These are phyloP conservation scores for Oenanthe melanoleuca DNA, from an alignment of 2,113 vertebrate species.

Conservation along the genomic window DNA sequence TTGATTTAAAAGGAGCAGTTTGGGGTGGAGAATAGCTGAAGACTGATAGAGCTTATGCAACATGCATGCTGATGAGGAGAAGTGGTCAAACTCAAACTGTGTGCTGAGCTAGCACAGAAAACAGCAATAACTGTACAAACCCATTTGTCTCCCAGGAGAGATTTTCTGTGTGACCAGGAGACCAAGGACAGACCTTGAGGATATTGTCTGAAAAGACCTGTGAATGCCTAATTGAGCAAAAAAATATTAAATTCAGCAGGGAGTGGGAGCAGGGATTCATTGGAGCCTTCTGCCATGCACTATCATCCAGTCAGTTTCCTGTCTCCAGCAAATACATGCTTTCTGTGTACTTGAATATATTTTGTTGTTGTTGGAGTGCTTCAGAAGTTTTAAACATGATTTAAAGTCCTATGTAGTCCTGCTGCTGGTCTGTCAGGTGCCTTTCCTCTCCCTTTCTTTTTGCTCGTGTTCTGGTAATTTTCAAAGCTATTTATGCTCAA, in stretches of 20 bases:
- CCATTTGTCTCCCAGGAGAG: constrained; percentile 24
- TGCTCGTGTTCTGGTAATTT: background rate
- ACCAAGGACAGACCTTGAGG: constrained; percentile 29
- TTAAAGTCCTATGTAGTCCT: background rate
- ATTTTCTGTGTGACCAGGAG: background rate
- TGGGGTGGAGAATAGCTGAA: background rate
- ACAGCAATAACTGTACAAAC: background rate
- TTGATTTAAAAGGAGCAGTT: background rate
- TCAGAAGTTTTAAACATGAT: background rate
- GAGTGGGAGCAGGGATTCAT: background rate
- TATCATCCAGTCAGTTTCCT: background rate
- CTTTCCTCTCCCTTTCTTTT: background rate
- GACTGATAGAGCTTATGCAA: background rate
- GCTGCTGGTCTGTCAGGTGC: background rate
- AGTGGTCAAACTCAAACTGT: background rate
- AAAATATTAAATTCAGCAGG: background rate
- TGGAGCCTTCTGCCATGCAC: background rate
- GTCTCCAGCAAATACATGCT: background rate
- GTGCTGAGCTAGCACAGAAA: constrained; percentile 23
- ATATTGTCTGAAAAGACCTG: background rate
- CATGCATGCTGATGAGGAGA: background rate
- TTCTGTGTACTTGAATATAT: background rate
- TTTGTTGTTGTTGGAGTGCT: background rate
- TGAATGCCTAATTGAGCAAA: background rate
- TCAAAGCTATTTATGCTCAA: background rate